Conservation (phyloP, 1,140 invertebrate genomes). For the Spodoptera frugiperda region DNA sequence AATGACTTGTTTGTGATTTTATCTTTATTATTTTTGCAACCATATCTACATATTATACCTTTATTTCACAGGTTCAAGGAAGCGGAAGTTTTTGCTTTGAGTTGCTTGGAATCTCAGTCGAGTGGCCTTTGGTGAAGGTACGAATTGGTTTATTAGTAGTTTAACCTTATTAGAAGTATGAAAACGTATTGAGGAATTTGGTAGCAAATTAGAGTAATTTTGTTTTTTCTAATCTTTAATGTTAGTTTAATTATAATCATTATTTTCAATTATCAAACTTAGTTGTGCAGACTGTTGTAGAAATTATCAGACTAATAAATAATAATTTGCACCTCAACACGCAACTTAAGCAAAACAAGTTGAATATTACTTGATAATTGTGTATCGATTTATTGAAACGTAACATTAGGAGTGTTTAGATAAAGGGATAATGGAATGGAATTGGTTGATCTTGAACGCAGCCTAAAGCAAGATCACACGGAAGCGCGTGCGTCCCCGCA, state of each 20-base stretch:
- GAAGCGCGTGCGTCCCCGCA: slow-evolving; percentile 48
- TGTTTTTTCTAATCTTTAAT: too few relatives aligned
- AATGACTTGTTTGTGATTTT: slow-evolving; percentile 3
- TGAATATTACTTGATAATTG: background rate
- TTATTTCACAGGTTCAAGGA: slow-evolving; percentile 12
- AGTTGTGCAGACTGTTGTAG: too few relatives aligned
- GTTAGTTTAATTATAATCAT: too few relatives aligned
- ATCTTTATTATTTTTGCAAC: background rate
- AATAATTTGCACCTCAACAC: background rate
- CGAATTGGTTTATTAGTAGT: too few relatives aligned
- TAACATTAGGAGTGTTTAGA: slow-evolving; percentile 27
- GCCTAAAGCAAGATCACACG: slow-evolving; percentile 50
- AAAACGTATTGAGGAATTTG: too few relatives aligned
- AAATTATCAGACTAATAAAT: too few relatives aligned
- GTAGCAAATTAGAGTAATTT: too few relatives aligned
- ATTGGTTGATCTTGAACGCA: slow-evolving; percentile 47
- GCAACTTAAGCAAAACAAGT: slow-evolving; percentile 1
- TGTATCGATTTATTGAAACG: background rate
- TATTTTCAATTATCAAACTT: too few relatives aligned
- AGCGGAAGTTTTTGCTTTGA: slow-evolving; percentile 12
- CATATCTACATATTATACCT: background rate
- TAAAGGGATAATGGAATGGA: slow-evolving; percentile 49
- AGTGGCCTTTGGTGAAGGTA: slow-evolving; percentile 6
- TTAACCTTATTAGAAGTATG: too few relatives aligned
- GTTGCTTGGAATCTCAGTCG: background rate